These are phyloP conservation scores for Aproaerema taeniolella DNA, from an alignment of 2,888 invertebrate species.

Conservation along the genomic window DNA sequence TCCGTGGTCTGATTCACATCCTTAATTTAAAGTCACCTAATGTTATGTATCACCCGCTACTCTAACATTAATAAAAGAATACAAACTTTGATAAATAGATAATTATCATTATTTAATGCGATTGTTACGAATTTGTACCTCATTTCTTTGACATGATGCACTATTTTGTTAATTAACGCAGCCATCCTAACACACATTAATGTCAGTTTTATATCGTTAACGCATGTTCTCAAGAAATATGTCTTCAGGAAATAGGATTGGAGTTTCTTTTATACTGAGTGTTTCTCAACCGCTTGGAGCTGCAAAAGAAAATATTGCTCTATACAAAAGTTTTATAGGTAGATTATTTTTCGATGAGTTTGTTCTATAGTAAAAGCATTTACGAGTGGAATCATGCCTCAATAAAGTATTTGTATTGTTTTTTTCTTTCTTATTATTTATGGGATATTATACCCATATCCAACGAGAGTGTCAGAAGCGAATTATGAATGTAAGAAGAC, in stretches of 20 bases:
- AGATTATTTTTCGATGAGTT: constrained; percentile 6
- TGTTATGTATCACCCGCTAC: too few relatives aligned
- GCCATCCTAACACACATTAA: constrained; percentile 52
- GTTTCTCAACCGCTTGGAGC: too few relatives aligned
- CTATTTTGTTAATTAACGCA: constrained; percentile 62
- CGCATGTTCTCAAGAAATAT: constrained; percentile 51
- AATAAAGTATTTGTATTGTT: too few relatives aligned
- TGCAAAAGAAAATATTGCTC: too few relatives aligned
- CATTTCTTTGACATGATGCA: constrained; percentile 44
- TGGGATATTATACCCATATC: too few relatives aligned
- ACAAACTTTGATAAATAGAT: constrained; percentile 34
- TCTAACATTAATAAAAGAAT: constrained; percentile 29
- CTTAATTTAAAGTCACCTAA: too few relatives aligned
- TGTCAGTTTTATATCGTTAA: constrained; percentile 58
- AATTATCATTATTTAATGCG: constrained; percentile 40
- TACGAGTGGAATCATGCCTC: too few relatives aligned
- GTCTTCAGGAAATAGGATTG: constrained; percentile 29
- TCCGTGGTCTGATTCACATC: too few relatives aligned
- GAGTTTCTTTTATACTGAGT: constrained; percentile 22
- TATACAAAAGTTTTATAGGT: constrained; percentile 7
- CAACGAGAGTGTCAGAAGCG: too few relatives aligned
- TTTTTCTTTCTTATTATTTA: too few relatives aligned
- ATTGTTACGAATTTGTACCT: constrained; percentile 47
- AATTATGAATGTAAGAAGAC: too few relatives aligned
- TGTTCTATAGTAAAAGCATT: constrained; percentile 5